A percentile compares a stretch with the other conserved stretches of the same genome.
Evolutionary conservation across 1,140 invertebrate species (phyloP).

Genomic region (Orius insidiosus): DNA sequence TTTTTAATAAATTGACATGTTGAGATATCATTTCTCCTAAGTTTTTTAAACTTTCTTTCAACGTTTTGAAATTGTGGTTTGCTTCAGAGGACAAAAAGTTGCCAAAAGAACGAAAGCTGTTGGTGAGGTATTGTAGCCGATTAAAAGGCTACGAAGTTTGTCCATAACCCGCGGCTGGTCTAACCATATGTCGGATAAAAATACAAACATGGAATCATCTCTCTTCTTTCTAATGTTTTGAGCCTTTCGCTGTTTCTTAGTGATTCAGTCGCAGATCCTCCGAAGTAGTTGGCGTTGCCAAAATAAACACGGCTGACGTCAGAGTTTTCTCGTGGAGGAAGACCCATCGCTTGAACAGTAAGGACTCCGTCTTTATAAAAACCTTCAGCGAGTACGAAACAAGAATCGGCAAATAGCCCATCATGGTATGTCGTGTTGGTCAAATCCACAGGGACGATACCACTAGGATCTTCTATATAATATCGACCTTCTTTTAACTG

Average conservation of each 20-base stretch:
- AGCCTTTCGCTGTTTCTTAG: slow-evolving; percentile 57
- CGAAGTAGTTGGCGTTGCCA: slow-evolving; percentile 75
- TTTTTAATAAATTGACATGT: slow-evolving; percentile 42
- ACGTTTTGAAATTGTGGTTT: slow-evolving; percentile 30
- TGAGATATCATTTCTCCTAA: slow-evolving; percentile 56
- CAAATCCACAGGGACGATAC: slow-evolving; percentile 64
- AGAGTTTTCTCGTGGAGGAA: slow-evolving; percentile 67
- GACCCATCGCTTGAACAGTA: slow-evolving; percentile 68
- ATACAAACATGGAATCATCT: slow-evolving; percentile 65
- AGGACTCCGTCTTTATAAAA: slow-evolving; percentile 68
- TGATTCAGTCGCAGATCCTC: slow-evolving; percentile 48
- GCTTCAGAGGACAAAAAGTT: slow-evolving; percentile 65
- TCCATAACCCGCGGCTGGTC: slow-evolving; percentile 54
- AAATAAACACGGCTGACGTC: slow-evolving; percentile 48
- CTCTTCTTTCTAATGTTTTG: slow-evolving; percentile 50
- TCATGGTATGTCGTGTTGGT: slow-evolving; percentile 46
- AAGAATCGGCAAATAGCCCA: slow-evolving; percentile 77
- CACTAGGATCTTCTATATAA: slow-evolving; percentile 80
- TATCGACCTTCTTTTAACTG: slow-evolving; percentile 78
- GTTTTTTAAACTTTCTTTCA: slow-evolving; percentile 55
- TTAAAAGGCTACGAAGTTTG: slow-evolving; percentile 65
- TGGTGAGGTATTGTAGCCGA: slow-evolving; percentile 69
- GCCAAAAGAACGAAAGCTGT: slow-evolving; percentile 88
- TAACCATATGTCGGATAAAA: slow-evolving; percentile 87
- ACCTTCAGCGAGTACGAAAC: slow-evolving; percentile 80